Conservation (phyloP, 2,797 vertebrate species). For the Acestrorhynchus altus region DNA sequence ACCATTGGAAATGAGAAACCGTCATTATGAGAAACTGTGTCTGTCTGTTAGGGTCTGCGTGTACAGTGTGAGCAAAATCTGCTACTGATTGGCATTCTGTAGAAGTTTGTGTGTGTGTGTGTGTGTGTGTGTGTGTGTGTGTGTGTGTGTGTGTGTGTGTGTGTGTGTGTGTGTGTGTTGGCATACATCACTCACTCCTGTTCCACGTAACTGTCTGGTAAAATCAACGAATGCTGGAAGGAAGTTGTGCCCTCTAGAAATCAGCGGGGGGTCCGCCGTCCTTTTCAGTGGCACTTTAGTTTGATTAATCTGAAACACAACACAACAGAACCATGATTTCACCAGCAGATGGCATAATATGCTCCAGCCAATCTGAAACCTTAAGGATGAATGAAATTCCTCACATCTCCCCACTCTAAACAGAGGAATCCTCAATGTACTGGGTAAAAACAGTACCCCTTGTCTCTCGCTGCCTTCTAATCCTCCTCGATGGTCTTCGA, state of each 20-base stretch:
- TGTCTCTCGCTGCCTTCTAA: no score
- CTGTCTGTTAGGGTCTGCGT: no score
- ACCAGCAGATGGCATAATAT: conserved; percentile 76
- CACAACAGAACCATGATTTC: no score
- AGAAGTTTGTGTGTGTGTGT: no score
- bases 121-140: no score
- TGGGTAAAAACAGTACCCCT: background rate
- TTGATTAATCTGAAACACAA: conserved; percentile 93
- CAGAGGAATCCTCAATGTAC: conserved; percentile 6
- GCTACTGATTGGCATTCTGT: no score
- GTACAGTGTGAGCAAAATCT: no score
- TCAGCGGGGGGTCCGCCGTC: conserved; percentile 87
- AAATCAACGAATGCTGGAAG: conserved; percentile 97
- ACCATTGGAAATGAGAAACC: no score
- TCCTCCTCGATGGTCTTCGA: no score
- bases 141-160: no score
- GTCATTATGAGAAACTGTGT: no score
- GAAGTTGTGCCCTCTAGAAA: conserved; percentile 95
- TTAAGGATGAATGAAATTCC: conserved; percentile 45
- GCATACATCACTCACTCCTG: conserved; percentile 87
- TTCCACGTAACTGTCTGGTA: conserved; percentile 85
- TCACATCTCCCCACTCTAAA: background rate
- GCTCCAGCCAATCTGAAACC: conserved; percentile 23
- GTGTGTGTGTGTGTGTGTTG: background rate
- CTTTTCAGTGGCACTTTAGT: conserved; percentile 85